Base-by-base conservation (phyloP, 1,140 invertebrate species). In the Anadara kagoshimensis region DNA sequence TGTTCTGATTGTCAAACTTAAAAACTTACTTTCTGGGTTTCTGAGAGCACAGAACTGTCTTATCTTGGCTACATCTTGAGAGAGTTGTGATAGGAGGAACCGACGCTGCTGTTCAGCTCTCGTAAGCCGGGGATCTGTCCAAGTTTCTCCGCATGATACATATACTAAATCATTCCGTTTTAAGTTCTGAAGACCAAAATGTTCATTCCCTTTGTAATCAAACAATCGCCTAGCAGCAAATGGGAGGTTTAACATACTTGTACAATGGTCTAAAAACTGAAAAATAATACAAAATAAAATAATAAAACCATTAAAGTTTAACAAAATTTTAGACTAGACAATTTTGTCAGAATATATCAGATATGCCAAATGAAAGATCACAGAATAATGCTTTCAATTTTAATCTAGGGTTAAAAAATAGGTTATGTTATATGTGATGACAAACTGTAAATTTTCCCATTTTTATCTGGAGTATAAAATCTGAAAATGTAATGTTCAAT, bases 221-320 rank as follows among this genome's bases (percentile, higher is more conserved):
- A 89, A 90, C 22, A 89, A 67, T 58, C 88, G 78, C 53, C 89
- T 78, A 4, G 83, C 88, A 79, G 88, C 87, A 80, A 87, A 86
- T 24, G 89, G 87, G 12, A 90, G 81, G 62, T 83, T 77, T 11
- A 89, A 75, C 12, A 86, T 68, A 14, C 45, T 70, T 10, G 89
- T 90, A 72, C 87, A 88, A 29, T 79, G 77, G 54, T 88, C 87
- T 26, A 90, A 66, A 72, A 90, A 90, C 86, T 89, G 78, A 53
- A 81, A 80, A 53, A n/a, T 36, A 36, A n/a, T n/a, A n/a, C n/a
- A n/a, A 36, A 36, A 36, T 36, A 36, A 36, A 36, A 36, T 36
- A 2, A 36, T 36, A 36, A 36, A 36, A 36, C 29, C 2, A 36
- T 36, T 36, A 45, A 47, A 11, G 49, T n/a, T 49, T 22, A n/a